A percentile compares a stretch with the other conserved stretches of the same genome.
Evolutionary conservation across 2,888 invertebrate genomes (phyloP).

Genomic region (Caenorhabditis panamensis): DNA sequence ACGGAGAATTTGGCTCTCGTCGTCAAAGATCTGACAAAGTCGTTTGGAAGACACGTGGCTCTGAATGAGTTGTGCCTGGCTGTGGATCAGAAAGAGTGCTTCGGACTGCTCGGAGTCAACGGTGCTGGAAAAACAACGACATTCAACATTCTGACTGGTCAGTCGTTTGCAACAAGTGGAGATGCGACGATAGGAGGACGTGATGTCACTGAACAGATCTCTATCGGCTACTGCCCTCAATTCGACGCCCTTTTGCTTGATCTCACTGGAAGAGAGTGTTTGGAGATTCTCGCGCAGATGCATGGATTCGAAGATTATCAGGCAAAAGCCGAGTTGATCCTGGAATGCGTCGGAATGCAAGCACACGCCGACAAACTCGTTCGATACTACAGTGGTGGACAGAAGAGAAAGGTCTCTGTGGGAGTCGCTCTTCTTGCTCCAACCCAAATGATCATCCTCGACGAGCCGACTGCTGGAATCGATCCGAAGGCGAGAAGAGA

Average conservation of each 20-base stretch:
- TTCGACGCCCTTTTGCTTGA: slow-evolving; percentile 74
- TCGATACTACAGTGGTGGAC: slow-evolving; percentile 85
- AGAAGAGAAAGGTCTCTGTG: slow-evolving; percentile 88
- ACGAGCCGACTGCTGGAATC: slow-evolving; percentile 82
- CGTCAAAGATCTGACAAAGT: slow-evolving; percentile 38
- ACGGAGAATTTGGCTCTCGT: slow-evolving; percentile 26
- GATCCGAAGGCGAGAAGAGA: slow-evolving; percentile 83
- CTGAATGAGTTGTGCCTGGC: slow-evolving; percentile 70
- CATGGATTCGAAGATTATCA: slow-evolving; percentile 23
- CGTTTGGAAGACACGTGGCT: slow-evolving; percentile 66
- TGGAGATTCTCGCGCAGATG: slow-evolving; percentile 14
- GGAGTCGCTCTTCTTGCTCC: slow-evolving; percentile 88
- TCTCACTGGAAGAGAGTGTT: slow-evolving; percentile 73
- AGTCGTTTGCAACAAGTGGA: slow-evolving; percentile 64
- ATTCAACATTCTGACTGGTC: slow-evolving; percentile 76
- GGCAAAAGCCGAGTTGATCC: slow-evolving; percentile 81
- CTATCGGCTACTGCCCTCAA: slow-evolving; percentile 78
- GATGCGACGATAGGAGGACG: slow-evolving; percentile 66
- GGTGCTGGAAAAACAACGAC: slow-evolving; percentile 79
- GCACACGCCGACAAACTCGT: slow-evolving; percentile 60
- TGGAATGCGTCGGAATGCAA: slow-evolving; percentile 83
- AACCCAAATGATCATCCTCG: slow-evolving; percentile 86
- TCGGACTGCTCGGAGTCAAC: slow-evolving; percentile 75
- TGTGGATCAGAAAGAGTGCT: slow-evolving; percentile 73
- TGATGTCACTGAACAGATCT: slow-evolving; percentile 55